These are phyloP conservation scores for Eupithecia subumbrata DNA, from an alignment of 2,888 invertebrate genomes.

Conservation along the genomic window DNA sequence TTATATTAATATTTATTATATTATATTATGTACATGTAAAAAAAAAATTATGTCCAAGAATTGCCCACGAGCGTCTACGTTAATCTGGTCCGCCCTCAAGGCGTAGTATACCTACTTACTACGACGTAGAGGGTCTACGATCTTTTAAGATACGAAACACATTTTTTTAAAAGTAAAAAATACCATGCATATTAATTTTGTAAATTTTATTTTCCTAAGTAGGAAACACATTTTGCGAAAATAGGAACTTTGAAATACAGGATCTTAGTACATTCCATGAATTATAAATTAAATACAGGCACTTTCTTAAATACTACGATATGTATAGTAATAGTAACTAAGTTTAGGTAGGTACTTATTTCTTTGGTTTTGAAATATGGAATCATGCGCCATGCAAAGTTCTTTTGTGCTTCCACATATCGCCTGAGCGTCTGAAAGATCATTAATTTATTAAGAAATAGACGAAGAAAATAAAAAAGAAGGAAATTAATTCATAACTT, in stretches of 20 bases:
- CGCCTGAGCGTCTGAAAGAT: constrained; percentile 71
- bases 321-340: not conserved
- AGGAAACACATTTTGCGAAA: not conserved
- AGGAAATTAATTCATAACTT: not conserved
- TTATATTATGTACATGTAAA: too few species aligned
- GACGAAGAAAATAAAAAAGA: too few species aligned
- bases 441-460: constrained; percentile 5
- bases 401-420: constrained; percentile 81
- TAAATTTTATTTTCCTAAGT: not conserved
- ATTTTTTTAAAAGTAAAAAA: not conserved
- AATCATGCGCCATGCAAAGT: constrained; percentile 71
- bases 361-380: constrained; percentile 18
- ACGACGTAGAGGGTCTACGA: constrained; percentile 19
- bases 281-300: not conserved
- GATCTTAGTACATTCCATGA: not conserved
- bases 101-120: not conserved
- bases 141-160: not conserved
- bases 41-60: not conserved
- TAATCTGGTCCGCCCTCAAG: not conserved
- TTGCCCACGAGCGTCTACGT: not conserved
- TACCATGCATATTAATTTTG: not conserved
- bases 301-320: not conserved
- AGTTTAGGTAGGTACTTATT: not conserved
- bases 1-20: too few species aligned
- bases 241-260: constrained; percentile 2